phyloP scores from a whole-genome alignment of 2,888 invertebrate genomes.

The Dasypolia templi region DNA sequence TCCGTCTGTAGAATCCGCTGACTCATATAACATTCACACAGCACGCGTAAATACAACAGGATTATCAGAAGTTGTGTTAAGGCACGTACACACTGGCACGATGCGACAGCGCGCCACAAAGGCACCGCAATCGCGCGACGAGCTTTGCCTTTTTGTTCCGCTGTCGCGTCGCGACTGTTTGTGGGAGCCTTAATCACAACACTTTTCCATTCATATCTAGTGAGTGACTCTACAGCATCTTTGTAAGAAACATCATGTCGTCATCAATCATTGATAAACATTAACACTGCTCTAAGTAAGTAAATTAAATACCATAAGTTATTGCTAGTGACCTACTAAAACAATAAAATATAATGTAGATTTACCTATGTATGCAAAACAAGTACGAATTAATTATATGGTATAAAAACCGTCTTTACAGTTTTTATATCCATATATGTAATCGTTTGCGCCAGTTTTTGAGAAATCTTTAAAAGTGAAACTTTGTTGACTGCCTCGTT shows the following conservation, averaged over 20 bases:
- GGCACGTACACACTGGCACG: too few species aligned
- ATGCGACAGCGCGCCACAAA: too few species aligned
- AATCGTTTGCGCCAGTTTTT: slow-evolving; percentile 37
- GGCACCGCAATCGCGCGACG: too few species aligned
- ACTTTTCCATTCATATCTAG: slow-evolving; percentile 8
- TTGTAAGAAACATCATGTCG: background rate
- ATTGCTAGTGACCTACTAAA: background rate
- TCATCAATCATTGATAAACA: background rate
- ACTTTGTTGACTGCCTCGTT: too few species aligned
- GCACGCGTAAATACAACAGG: slow-evolving; percentile 7
- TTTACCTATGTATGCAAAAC: background rate
- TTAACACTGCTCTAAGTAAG: background rate
- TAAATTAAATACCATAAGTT: slow-evolving; percentile 2
- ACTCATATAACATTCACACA: slow-evolving; percentile 75
- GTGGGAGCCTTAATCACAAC: too few species aligned
- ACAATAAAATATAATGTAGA: background rate
- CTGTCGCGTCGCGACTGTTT: too few species aligned
- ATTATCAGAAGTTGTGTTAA: slow-evolving; percentile 1
- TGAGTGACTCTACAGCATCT: background rate
- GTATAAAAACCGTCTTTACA: background rate
- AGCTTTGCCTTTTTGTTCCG: too few species aligned
- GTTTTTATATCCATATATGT: slow-evolving; percentile 1
- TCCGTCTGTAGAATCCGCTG: slow-evolving; percentile 85
- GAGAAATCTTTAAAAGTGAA: slow-evolving; percentile 65
- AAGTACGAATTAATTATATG: background rate